Conservation (phyloP, 2,888 invertebrate genomes). For the Labia minor region DNA sequence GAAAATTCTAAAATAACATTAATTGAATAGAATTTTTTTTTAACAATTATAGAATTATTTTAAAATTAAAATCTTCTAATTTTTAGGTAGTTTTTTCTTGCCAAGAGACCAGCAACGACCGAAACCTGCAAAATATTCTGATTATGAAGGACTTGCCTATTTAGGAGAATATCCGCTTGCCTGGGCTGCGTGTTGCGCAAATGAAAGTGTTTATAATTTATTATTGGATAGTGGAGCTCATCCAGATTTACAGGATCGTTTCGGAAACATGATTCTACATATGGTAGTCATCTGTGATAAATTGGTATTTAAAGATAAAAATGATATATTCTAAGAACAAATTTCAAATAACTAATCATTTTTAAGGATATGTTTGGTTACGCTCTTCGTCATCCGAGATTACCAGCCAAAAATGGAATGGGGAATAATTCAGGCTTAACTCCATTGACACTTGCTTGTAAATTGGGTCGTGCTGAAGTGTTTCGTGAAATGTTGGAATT, state of each 20-base stretch:
- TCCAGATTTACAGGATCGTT: conserved; percentile 91
- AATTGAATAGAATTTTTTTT: no score
- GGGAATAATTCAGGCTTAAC: conserved; percentile 83
- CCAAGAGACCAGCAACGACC: conserved; percentile 85
- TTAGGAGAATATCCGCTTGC: conserved; percentile 94
- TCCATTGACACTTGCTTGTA: conserved; percentile 90
- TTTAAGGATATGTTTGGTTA: conserved; percentile 94
- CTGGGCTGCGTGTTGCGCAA: conserved; percentile 95
- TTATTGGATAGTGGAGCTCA: conserved; percentile 84
- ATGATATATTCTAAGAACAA: neutral
- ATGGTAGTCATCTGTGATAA: conserved; percentile 99
- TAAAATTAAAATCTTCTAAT: neutral
- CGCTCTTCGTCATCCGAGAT: conserved; percentile 85
- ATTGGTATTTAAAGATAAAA: conserved; percentile 46
- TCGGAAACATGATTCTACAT: conserved; percentile 97
- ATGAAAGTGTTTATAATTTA: conserved; percentile 93
- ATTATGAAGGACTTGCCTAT: conserved; percentile 94
- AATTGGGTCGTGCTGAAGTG: conserved; percentile 89
- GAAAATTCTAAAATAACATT: no score
- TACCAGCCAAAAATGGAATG: conserved; percentile 85
- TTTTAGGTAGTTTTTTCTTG: conserved; percentile 74
- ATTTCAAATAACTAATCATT: neutral
- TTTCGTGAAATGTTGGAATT: conserved; percentile 97
- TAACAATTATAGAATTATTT: no score
- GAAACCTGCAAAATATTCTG: conserved; percentile 67